A percentile compares a stretch with the other conserved stretches of the same genome.
Conservation (phyloP, 2,888 invertebrate species). For the Melikaiella ostensackeni region DNA sequence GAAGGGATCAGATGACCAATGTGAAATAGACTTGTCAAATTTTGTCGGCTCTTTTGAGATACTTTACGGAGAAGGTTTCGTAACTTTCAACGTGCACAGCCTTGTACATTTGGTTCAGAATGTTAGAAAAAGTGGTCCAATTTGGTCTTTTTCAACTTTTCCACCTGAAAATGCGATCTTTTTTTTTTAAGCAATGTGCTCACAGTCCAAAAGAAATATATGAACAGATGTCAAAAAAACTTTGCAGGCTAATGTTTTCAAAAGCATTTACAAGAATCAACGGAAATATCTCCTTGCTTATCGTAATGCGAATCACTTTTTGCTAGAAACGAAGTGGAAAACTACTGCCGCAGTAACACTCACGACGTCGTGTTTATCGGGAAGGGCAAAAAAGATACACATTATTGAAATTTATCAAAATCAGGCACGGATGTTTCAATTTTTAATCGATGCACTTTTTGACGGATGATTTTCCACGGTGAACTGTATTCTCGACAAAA, state of each 20-base stretch:
- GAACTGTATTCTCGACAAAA: neutral
- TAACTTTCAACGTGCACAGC: slow-evolving; percentile 23
- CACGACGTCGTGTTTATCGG: neutral
- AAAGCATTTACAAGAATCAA: neutral
- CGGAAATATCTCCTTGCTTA: slow-evolving; percentile 3
- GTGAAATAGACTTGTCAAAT: neutral
- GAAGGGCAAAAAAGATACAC: neutral
- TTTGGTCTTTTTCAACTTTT: neutral
- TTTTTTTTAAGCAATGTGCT: slow-evolving; percentile 5
- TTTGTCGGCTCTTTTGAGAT: slow-evolving; percentile 11
- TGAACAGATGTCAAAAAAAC: slow-evolving; percentile 8
- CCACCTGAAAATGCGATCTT: neutral
- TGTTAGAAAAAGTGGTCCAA: slow-evolving; percentile 19
- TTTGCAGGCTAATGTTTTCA: neutral
- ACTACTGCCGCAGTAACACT: neutral
- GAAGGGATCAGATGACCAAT: neutral
- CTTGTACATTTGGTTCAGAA: neutral
- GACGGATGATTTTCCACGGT: neutral
- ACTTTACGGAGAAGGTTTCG: neutral
- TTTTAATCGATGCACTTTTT: neutral
- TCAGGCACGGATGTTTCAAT: neutral
- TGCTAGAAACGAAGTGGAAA: neutral
- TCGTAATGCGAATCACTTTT: slow-evolving; percentile 5
- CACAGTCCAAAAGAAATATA: slow-evolving; percentile 18
- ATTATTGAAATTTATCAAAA: neutral